These are phyloP conservation scores for Andinoacara biseriatus DNA, from an alignment of 2,113 vertebrate genomes.

Conservation along the genomic window DNA sequence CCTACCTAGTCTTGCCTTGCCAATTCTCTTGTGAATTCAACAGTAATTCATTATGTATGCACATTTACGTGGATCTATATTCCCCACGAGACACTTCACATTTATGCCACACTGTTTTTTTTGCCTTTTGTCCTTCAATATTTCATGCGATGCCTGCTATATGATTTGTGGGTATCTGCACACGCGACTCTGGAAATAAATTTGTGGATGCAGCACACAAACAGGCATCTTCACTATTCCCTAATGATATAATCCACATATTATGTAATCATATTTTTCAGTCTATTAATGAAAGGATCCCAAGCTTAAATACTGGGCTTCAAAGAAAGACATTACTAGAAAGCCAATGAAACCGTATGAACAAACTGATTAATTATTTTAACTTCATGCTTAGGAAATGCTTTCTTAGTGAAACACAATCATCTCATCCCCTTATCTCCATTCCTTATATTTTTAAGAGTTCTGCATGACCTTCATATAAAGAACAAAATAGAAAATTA, in stretches of 20 bases:
- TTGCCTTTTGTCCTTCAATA: conserved; percentile 29
- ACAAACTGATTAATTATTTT: conserved; percentile 1
- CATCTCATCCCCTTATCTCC: not conserved
- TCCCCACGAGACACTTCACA: not conserved
- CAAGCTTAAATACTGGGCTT: not conserved
- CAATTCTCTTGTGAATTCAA: conserved; percentile 46
- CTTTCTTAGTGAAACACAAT: not conserved
- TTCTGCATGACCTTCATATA: not conserved
- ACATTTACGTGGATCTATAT: conserved; percentile 24
- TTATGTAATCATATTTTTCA: not conserved
- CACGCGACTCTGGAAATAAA: conserved; percentile 3
- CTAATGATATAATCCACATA: conserved; percentile 24
- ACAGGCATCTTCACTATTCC: not conserved
- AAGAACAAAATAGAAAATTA: not conserved
- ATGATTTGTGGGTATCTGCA: not conserved
- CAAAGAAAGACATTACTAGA: conserved; percentile 19
- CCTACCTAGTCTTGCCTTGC: conserved; percentile 22
- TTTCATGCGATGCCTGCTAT: conserved; percentile 20
- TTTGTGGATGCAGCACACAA: conserved; percentile 21
- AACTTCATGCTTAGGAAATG: not conserved
- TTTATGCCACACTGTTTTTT: conserved; percentile 25
- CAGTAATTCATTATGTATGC: conserved; percentile 38
- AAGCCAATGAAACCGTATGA: not conserved
- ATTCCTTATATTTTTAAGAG: not conserved
- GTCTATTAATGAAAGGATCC: not conserved